A percentile compares a stretch with the other conserved stretches of the same genome.
phyloP scores from a whole-genome alignment of 2,888 invertebrate genomes.

The Steinernema scapterisci region DNA sequence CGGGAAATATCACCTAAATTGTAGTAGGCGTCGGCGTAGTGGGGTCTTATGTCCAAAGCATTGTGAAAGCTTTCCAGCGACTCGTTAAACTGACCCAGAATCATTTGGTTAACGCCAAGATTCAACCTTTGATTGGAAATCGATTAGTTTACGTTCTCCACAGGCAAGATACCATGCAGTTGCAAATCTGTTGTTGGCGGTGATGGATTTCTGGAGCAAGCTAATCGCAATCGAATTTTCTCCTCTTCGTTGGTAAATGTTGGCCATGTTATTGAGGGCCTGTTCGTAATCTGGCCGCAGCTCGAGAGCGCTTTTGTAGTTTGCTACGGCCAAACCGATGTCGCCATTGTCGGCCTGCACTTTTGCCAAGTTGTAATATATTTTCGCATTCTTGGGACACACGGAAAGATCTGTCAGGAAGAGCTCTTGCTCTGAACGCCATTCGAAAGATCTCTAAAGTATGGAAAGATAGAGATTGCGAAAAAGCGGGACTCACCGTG shows the following conservation, averaged over 20 bases:
- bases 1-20: slow-evolving; percentile 73
- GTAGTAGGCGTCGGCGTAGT: slow-evolving; percentile 89
- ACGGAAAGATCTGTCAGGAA: slow-evolving; percentile 83
- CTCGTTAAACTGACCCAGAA: slow-evolving; percentile 71
- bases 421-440: slow-evolving; percentile 69
- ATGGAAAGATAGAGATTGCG: neutral
- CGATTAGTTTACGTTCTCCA: too few relatives aligned
- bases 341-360: slow-evolving; percentile 80
- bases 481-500: neutral
- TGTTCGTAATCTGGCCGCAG: slow-evolving; percentile 76
- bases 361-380: slow-evolving; percentile 87
- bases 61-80: slow-evolving; percentile 81
- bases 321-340: slow-evolving; percentile 76
- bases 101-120: slow-evolving; percentile 86
- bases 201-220: slow-evolving; percentile 36
- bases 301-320: slow-evolving; percentile 73
- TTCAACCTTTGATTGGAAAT: too few relatives aligned
- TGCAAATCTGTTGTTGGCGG: slow-evolving; percentile 78
- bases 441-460: slow-evolving; percentile 50
- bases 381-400: slow-evolving; percentile 91
- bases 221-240: slow-evolving; percentile 70
- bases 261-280: slow-evolving; percentile 90
- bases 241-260: slow-evolving; percentile 79
- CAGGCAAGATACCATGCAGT: too few relatives aligned
- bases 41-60: slow-evolving; percentile 78